Evolutionary conservation across 2,888 invertebrate species (phyloP).

Genomic region (Harpagoxenus sublaevis): DNA sequence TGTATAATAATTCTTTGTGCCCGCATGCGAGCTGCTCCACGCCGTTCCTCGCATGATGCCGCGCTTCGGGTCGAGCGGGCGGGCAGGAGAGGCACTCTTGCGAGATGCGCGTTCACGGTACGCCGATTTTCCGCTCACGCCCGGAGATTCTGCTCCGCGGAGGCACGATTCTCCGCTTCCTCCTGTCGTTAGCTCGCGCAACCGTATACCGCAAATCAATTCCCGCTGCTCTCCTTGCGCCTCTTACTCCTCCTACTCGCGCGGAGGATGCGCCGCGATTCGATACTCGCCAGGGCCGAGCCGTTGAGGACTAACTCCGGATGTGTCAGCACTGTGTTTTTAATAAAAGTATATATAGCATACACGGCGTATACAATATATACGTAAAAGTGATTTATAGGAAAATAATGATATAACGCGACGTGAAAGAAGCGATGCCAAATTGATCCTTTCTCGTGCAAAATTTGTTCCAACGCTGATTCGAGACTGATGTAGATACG

Average conservation of each 20-base stretch:
- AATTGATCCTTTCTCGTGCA: not conserved
- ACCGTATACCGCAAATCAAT: slow-evolving; percentile 56
- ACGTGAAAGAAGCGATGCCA: not conserved
- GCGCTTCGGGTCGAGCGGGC: slow-evolving; percentile 14
- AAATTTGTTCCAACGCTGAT: not conserved
- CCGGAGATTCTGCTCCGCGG: slow-evolving; percentile 52
- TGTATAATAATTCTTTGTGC: slow-evolving; percentile 82
- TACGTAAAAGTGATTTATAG: not conserved
- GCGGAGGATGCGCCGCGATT: not conserved
- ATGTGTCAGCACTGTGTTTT: not conserved
- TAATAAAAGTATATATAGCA: too few relatives aligned
- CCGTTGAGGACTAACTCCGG: not conserved
- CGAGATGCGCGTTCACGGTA: slow-evolving; percentile 63
- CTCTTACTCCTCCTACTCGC: not conserved
- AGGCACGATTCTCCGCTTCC: slow-evolving; percentile 50
- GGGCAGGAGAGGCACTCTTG: slow-evolving; percentile 43
- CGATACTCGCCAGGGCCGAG: slow-evolving; percentile 3
- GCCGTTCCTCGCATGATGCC: slow-evolving; percentile 29
- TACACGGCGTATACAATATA: not conserved
- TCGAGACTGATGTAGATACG: not conserved
- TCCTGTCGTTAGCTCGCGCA: slow-evolving; percentile 54
- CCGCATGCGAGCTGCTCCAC: slow-evolving; percentile 73
- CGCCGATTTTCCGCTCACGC: slow-evolving; percentile 64
- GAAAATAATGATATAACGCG: not conserved
- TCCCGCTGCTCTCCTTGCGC: not conserved